Evolutionary conservation across 2,888 invertebrate species (phyloP), one percentile per base, ranked within the genome.

Genomic region (Ophraella communa): DNA sequence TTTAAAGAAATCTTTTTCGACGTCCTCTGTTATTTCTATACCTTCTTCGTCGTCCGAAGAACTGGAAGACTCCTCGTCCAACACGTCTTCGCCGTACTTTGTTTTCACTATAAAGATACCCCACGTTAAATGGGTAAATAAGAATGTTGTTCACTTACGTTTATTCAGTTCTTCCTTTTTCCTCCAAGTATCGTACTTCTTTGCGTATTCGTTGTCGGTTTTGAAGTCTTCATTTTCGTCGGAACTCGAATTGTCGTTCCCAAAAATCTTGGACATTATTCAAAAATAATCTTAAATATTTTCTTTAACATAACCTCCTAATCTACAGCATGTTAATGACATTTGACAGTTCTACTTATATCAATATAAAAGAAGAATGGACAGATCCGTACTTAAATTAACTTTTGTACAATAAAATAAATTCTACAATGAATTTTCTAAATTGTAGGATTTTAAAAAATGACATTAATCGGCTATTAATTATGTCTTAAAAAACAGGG

Each of bases 1-100:
- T 82, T 92, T 92, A 45, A 94, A 89, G 81, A 98, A 98, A 70
- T 93, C 91, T 71, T 91, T 89, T 77, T 98, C 96, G 51, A 90
- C 83, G 70, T 89, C 86, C 73, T 89, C 86, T 0, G 89, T 81
- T 80, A 90, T 72, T 81, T 87, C 85, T 72, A 82, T 81, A 55
- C 84, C 86, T 70, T 87, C 88, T 73, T 87, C 87, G 62, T 89
- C 90, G 74, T 90, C 89, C 30, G 89, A 89, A 69, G 88, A 87
- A 52, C 81, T 81, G 64, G 80, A 82, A 1, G 84, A 83, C 3
- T 83, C 83, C 0, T 79, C 85, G 57, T 85, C 84, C 10, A 60
- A 18, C 1, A 83, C 80, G 59, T 82, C 80, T 4, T 88, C 84
- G 1, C 91, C 93, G 82, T 92, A 91, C 72, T 89, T 90, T 73